phyloP scores from a whole-genome alignment of 1,140 invertebrate genomes.

The Neomicropteryx cornuta region DNA sequence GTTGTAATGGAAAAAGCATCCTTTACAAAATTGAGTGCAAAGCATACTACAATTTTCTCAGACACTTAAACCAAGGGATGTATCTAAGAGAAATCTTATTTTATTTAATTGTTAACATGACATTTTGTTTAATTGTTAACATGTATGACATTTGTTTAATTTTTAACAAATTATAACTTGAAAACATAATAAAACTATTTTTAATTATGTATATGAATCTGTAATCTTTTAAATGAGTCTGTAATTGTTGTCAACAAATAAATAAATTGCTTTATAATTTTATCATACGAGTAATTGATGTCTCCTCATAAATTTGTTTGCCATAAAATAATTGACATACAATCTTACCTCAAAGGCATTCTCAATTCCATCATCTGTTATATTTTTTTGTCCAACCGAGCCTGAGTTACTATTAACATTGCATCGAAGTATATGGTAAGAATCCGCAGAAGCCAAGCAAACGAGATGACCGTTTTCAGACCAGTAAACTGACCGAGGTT shows the following conservation, averaged over 20 bases:
- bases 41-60: no score
- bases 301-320: no score
- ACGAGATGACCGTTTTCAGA: slow-evolving; percentile 89
- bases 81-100: no score
- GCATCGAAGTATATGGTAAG: slow-evolving; percentile 87
- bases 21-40: no score
- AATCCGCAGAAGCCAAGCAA: slow-evolving; percentile 85
- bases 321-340: background rate
- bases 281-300: no score
- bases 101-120: slow-evolving; percentile 9
- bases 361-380: slow-evolving; percentile 86
- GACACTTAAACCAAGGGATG: no score
- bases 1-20: background rate
- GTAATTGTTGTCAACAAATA: no score
- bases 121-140: no score
- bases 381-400: slow-evolving; percentile 52
- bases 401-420: slow-evolving; percentile 60
- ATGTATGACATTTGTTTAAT: no score
- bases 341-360: slow-evolving; percentile 82
- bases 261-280: no score
- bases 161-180: background rate
- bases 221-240: no score
- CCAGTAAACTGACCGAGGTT: slow-evolving; percentile 85
- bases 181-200: background rate
- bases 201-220: background rate